Evolutionary conservation across 2,888 invertebrate genomes (phyloP).

Genomic region (Willowsia nigromaculata): DNA sequence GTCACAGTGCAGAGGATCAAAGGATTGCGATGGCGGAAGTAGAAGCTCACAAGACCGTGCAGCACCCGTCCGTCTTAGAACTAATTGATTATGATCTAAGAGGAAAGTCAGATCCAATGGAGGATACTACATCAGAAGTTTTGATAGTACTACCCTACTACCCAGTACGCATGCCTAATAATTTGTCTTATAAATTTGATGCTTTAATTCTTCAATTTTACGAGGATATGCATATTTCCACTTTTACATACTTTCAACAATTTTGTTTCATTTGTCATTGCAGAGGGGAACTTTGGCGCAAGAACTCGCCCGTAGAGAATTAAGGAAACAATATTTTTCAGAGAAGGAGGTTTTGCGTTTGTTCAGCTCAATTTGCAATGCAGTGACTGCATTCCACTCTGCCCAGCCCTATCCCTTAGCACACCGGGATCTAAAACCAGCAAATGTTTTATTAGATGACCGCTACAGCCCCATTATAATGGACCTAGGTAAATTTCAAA

Average conservation of each 20-base stretch:
- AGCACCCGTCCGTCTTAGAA: slow-evolving; percentile 88
- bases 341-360: slow-evolving; percentile 86
- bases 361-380: slow-evolving; percentile 88
- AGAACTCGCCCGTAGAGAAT: slow-evolving; percentile 84
- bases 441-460: slow-evolving; percentile 89
- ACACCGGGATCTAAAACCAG: slow-evolving; percentile 92
- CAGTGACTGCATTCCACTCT: slow-evolving; percentile 87
- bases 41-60: slow-evolving; percentile 86
- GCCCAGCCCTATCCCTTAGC: slow-evolving; percentile 87
- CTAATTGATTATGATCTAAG: slow-evolving; percentile 86
- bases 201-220: too few relatives aligned
- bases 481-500: slow-evolving; percentile 91
- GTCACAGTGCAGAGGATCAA: slow-evolving; percentile 89
- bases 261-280: not conserved
- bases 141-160: slow-evolving; percentile 89
- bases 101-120: slow-evolving; percentile 84
- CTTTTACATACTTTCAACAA: not conserved
- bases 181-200: not conserved
- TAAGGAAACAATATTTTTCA: slow-evolving; percentile 84
- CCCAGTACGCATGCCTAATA: slow-evolving; percentile 81
- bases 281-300: slow-evolving; percentile 88
- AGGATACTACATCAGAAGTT: slow-evolving; percentile 87
- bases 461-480: slow-evolving; percentile 87
- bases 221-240: too few relatives aligned
- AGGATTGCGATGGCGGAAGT: slow-evolving; percentile 84